Evolutionary conservation across 1,140 invertebrate genomes (phyloP), one percentile per base, ranked within the genome.

Genomic region (Listronotus oregonensis): DNA sequence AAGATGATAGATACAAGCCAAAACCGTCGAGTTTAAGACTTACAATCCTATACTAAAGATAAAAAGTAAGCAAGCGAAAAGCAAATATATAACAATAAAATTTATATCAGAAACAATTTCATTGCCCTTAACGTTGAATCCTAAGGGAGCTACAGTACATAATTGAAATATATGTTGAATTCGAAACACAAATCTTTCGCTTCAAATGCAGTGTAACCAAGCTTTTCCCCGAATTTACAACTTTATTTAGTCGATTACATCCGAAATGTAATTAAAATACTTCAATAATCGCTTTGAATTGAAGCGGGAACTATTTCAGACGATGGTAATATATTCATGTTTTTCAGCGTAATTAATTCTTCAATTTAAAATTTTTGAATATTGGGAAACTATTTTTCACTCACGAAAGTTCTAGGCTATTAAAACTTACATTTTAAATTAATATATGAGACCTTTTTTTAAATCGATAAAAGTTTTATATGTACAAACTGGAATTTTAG

Each of bases 251-350:
- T 12, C 18, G 49, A 51, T 31, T 21, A 51, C 49, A 31, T 10
- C 21, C 21, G 21, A 34, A 58, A 14, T 44, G 21, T 58, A 58
- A 58, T 58, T 58, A 58, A 58, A 58, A 58, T 58, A 44, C 55
- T 58, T 58, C 55, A 58, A 58, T 58, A 58, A 58, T 58, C 21
- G 6, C 12, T 27, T 27, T 32, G 21, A 31, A 51, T 10, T 37
- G 43, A 21, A 34, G 15, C 37, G 37, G 51, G 37, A 55, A 55
- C 51, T 55, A 55, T 55, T 18, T 55, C 32, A 39, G 51, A 40
- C 34, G 37, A 11, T 39, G 6, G 51, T 31, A 55, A 55, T 55
- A 55, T 55, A 55, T 55, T 55, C 51, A 55, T 55, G 51, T 55
- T 55, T 54, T 55, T 55, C 51, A 17, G 37, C 34, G 17, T 55